Conservation (phyloP, 2,888 invertebrate species). For the Agrypnus murinus region DNA sequence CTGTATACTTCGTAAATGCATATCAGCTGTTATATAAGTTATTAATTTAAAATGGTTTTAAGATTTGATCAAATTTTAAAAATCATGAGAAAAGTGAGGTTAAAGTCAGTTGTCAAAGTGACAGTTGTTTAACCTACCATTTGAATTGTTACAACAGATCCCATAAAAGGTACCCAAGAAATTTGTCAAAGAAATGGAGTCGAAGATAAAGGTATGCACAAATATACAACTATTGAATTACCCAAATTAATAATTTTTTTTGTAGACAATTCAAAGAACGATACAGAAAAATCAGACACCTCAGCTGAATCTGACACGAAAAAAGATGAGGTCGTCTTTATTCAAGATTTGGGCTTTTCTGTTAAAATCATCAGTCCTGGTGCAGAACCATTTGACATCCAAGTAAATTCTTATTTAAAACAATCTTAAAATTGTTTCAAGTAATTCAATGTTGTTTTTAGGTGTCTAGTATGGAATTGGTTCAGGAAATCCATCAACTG, state of each 20-base stretch:
- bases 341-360: constrained; percentile 93
- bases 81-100: too few species aligned
- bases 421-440: neutral
- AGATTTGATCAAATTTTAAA: too few species aligned
- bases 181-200: neutral
- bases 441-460: constrained; percentile 65
- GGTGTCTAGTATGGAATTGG: constrained; percentile 98
- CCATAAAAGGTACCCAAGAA: neutral
- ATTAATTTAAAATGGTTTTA: too few species aligned
- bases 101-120: too few species aligned
- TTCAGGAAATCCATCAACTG: constrained; percentile 98
- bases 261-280: constrained; percentile 4
- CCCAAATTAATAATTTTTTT: neutral
- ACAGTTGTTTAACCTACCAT: too few species aligned
- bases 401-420: constrained; percentile 73
- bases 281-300: neutral
- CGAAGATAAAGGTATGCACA: neutral
- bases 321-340: constrained; percentile 88
- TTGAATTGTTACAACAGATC: neutral
- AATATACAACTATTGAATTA: too few species aligned
- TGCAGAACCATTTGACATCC: constrained; percentile 93
- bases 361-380: constrained; percentile 96
- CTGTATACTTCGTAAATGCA: too few species aligned
- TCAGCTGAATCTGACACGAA: constrained; percentile 72
- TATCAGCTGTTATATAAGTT: too few species aligned